These are phyloP conservation scores for Aphaenogaster rudis DNA, from an alignment of 1,140 invertebrate genomes.

Conservation along the genomic window DNA sequence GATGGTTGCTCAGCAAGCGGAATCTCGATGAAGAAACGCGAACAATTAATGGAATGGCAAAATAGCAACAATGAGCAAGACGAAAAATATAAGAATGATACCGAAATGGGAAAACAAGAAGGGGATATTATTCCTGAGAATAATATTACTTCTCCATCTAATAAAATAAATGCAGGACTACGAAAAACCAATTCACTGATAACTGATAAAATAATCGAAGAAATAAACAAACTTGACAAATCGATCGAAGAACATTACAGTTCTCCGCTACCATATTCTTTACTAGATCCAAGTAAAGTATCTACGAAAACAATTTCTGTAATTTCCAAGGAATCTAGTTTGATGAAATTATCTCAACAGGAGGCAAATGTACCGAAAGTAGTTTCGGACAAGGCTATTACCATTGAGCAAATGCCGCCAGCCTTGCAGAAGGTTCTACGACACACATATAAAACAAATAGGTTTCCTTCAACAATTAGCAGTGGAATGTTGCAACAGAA, in stretches of 20 bases:
- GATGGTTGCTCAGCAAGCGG: not conserved
- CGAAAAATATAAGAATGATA: constrained; percentile 41
- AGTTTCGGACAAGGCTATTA: constrained; percentile 81
- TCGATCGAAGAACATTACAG: not conserved
- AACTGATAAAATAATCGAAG: constrained; percentile 68
- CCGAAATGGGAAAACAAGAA: constrained; percentile 52
- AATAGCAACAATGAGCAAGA: constrained; percentile 4
- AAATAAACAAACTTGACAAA: constrained; percentile 7
- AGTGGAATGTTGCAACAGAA: not conserved
- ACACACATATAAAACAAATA: constrained; percentile 46
- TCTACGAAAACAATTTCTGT: not conserved
- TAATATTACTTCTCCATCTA: not conserved
- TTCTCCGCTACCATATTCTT: not conserved
- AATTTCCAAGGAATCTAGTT: not conserved
- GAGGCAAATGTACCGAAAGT: constrained; percentile 75
- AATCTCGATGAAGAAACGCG: not conserved
- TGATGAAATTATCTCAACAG: not conserved
- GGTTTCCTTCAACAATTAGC: constrained; percentile 2
- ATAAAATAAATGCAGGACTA: not conserved
- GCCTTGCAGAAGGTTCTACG: constrained; percentile 74
- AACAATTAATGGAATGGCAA: not conserved
- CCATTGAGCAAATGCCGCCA: constrained; percentile 78
- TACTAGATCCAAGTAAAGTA: not conserved
- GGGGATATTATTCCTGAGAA: constrained; percentile 78
- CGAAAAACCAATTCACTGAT: constrained; percentile 67